phyloP scores from a whole-genome alignment of 1,140 invertebrate species.

The Drosophila santomea region DNA sequence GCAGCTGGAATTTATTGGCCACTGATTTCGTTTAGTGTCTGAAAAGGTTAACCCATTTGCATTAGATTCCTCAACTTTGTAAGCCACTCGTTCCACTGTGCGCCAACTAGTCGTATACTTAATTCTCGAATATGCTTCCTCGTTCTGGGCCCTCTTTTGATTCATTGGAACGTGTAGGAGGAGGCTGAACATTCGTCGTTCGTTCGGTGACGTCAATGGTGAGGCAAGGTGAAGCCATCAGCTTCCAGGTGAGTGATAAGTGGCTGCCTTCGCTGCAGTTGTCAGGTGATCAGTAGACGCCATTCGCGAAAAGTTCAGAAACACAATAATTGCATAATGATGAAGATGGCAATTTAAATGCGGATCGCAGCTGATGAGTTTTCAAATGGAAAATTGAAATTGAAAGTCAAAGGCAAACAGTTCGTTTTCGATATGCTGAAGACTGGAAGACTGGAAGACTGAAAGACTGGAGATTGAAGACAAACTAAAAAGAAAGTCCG shows the following conservation, averaged over 20 bases:
- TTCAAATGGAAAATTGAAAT: constrained; percentile 69
- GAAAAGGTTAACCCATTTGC: not conserved
- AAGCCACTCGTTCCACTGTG: constrained; percentile 36
- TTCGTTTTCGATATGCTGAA: constrained; percentile 35
- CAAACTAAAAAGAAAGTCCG: constrained; percentile 70
- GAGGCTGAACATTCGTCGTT: constrained; percentile 6
- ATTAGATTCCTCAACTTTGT: not conserved
- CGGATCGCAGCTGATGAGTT: constrained; percentile 51
- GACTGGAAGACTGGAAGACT: constrained; percentile 8
- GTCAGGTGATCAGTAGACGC: constrained; percentile 34
- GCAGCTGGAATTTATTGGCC: not conserved
- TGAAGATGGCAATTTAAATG: constrained; percentile 18
- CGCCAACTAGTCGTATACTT: constrained; percentile 7
- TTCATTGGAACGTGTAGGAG: constrained; percentile 22
- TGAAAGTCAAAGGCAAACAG: constrained; percentile 70
- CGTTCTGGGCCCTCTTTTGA: constrained; percentile 39
- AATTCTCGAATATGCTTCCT: constrained; percentile 65
- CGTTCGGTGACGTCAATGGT: constrained; percentile 35
- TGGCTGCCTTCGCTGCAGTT: constrained; percentile 19
- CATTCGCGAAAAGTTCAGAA: constrained; percentile 28
- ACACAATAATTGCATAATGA: constrained; percentile 47
- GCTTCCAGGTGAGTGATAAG: constrained; percentile 31
- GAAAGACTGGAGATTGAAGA: constrained; percentile 13
- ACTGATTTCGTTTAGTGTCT: not conserved
- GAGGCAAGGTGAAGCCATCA: constrained; percentile 30